These are phyloP conservation scores for Barypeithes pellucidus DNA, from an alignment of 2,888 invertebrate species.

Conservation along the genomic window DNA sequence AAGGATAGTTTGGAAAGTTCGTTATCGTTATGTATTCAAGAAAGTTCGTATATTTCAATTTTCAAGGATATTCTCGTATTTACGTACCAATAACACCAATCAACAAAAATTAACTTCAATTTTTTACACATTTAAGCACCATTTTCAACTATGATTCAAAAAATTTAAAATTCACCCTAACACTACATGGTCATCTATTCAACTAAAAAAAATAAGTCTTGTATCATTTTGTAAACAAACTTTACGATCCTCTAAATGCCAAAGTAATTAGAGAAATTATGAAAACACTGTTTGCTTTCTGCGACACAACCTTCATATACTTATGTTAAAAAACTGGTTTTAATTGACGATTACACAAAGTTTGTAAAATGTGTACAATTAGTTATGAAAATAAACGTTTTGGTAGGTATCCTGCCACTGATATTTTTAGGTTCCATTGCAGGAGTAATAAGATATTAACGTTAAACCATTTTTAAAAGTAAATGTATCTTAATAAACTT, in stretches of 20 bases:
- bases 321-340: slow-evolving; percentile 21
- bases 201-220: neutral
- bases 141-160: too few relatives aligned
- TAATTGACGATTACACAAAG: slow-evolving; percentile 11
- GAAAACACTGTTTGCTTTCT: slow-evolving; percentile 8
- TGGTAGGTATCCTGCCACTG: too few relatives aligned
- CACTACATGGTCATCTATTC: neutral
- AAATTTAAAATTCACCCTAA: neutral
- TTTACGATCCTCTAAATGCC: slow-evolving; percentile 15
- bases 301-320: slow-evolving; percentile 16
- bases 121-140: too few relatives aligned
- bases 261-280: slow-evolving; percentile 19
- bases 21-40: neutral
- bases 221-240: neutral
- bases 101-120: too few relatives aligned
- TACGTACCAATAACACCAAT: too few relatives aligned
- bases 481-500: too few relatives aligned
- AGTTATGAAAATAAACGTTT: slow-evolving; percentile 9
- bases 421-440: too few relatives aligned
- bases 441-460: too few relatives aligned
- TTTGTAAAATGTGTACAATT: neutral
- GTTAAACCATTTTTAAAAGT: too few relatives aligned
- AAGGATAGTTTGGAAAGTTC: slow-evolving; percentile 1
- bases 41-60: neutral
- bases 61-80: neutral